phyloP scores from a whole-genome alignment of 2,888 invertebrate species.

The Strigamia crassipes region DNA sequence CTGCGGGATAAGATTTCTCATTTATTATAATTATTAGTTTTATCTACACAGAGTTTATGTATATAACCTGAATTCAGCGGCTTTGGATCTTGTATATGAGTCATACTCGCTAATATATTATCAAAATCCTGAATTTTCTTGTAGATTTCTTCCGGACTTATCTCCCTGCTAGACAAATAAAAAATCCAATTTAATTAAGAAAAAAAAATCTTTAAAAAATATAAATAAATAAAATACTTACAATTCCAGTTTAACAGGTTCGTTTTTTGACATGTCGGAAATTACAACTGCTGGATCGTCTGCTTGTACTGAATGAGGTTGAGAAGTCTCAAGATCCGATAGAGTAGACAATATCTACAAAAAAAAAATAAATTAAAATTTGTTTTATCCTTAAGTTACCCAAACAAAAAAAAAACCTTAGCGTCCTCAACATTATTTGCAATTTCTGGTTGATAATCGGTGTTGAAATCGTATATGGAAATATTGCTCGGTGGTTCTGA shows the following conservation, averaged over 20 bases:
- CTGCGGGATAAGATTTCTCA: background rate
- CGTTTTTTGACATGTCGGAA: background rate
- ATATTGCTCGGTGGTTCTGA: background rate
- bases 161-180: background rate
- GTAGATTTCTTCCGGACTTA: background rate
- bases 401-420: background rate
- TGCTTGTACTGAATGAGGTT: background rate
- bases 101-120: background rate
- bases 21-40: background rate
- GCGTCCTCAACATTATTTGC: background rate
- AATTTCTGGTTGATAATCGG: background rate
- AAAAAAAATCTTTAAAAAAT: background rate
- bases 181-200: background rate
- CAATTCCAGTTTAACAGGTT: slow-evolving; percentile 6
- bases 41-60: background rate
- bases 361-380: background rate
- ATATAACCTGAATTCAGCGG: background rate
- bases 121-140: slow-evolving; percentile 12
- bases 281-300: background rate
- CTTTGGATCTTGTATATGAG: background rate
- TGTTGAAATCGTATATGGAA: background rate
- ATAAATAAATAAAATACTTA: background rate
- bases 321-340: background rate
- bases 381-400: too few relatives aligned
- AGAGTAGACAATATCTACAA: background rate